These are phyloP conservation scores for Mercenaria mercenaria DNA, from an alignment of 1,140 invertebrate genomes.

Conservation along the genomic window DNA sequence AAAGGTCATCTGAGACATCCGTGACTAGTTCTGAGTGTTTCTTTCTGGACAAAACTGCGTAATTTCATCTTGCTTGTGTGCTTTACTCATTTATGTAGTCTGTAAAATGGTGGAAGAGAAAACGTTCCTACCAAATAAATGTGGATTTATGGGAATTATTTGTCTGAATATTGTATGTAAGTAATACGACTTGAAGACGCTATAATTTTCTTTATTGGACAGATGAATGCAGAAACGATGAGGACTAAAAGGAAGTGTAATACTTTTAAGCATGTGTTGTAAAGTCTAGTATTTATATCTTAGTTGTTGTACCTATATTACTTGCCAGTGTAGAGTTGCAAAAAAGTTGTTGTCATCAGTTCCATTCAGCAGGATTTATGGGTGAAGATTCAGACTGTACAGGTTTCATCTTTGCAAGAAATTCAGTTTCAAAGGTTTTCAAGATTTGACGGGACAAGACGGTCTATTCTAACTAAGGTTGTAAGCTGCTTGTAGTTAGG, in stretches of 20 bases:
- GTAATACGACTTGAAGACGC: background rate
- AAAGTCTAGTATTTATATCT: background rate
- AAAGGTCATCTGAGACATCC: background rate
- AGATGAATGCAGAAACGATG: background rate
- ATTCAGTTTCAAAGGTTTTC: no score
- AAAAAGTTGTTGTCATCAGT: no score
- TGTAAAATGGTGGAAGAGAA: slow-evolving; percentile 10
- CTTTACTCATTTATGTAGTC: slow-evolving; percentile 37
- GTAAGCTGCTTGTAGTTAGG: no score
- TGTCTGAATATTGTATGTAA: slow-evolving; percentile 29
- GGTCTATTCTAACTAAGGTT: no score
- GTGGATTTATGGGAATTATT: slow-evolving; percentile 33
- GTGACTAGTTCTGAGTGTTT: background rate
- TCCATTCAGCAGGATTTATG: no score
- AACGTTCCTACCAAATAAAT: slow-evolving; percentile 4
- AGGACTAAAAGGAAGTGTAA: background rate
- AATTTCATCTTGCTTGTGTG: background rate
- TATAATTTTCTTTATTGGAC: slow-evolving; percentile 19
- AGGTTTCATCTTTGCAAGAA: no score
- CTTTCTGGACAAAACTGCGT: slow-evolving; percentile 22
- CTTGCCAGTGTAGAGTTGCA: no score
- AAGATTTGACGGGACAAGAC: no score
- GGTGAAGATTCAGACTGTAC: no score
- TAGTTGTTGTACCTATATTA: no score
- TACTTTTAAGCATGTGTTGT: background rate